Conservation (phyloP, 1,140 invertebrate genomes). For the Mactra quadrangularis region DNA sequence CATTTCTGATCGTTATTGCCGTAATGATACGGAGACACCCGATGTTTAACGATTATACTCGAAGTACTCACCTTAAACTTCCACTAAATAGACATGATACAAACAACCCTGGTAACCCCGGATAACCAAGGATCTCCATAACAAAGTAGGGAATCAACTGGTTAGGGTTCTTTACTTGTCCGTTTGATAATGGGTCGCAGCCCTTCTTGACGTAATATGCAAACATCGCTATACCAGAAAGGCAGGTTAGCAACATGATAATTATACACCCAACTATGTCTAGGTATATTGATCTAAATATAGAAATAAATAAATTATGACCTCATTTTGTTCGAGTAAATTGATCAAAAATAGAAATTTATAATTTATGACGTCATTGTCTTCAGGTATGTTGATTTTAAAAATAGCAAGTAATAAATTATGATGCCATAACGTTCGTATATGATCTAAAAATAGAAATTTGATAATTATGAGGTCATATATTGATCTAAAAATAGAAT, state of each 20-base stretch:
- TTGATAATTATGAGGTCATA: too few species aligned
- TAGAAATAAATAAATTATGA: too few species aligned
- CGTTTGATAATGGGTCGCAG: conserved; percentile 79
- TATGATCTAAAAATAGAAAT: too few species aligned
- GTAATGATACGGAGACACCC: too few species aligned
- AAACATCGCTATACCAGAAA: conserved; percentile 90
- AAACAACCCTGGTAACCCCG: conserved; percentile 82
- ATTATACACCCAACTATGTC: conserved; percentile 88
- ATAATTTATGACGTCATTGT: too few species aligned
- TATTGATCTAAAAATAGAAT: too few species aligned
- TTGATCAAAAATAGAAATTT: too few species aligned
- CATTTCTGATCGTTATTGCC: too few species aligned
- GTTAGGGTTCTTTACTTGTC: conserved; percentile 76
- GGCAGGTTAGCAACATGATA: conserved; percentile 88
- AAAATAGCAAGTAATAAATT: too few species aligned
- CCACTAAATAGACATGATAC: conserved; percentile 82
- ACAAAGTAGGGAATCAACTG: conserved; percentile 81
- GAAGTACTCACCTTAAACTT: conserved; percentile 74
- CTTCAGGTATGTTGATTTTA: too few species aligned
- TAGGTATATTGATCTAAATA: conserved; percentile 87
- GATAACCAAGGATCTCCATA: conserved; percentile 78
- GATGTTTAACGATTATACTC: background rate
- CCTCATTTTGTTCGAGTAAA: too few species aligned
- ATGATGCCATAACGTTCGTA: too few species aligned
- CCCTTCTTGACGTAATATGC: conserved; percentile 78